phyloP scores from a whole-genome alignment of 2,888 invertebrate genomes.

The Tromatobia lineatoria region DNA sequence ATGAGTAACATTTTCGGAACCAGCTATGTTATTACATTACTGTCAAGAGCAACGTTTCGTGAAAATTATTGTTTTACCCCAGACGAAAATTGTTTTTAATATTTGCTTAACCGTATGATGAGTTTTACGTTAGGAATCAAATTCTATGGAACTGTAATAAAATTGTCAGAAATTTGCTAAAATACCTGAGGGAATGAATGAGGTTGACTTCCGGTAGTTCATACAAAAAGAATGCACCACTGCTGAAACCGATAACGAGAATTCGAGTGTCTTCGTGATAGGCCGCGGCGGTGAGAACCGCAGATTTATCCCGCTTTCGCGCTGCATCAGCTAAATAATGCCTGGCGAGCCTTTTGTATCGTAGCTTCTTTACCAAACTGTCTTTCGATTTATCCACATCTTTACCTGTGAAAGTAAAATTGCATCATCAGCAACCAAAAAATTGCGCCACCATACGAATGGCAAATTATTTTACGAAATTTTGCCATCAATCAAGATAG shows the following conservation, averaged over 20 bases:
- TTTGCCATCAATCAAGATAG: too few species aligned
- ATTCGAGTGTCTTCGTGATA: slow-evolving; percentile 94
- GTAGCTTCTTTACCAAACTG: slow-evolving; percentile 83
- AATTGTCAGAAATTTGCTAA: neutral
- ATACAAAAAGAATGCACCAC: slow-evolving; percentile 96
- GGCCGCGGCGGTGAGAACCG: slow-evolving; percentile 92
- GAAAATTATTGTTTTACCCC: neutral
- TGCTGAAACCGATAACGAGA: slow-evolving; percentile 95
- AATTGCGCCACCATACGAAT: neutral
- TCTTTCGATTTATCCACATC: slow-evolving; percentile 46
- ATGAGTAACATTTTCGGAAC: neutral
- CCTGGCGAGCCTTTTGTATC: slow-evolving; percentile 90
- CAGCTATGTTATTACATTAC: neutral
- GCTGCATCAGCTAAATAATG: slow-evolving; percentile 92
- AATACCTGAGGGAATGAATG: slow-evolving; percentile 92
- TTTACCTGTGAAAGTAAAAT: slow-evolving; percentile 70
- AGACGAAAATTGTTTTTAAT: too few species aligned
- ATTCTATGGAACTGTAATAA: neutral
- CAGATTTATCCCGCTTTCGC: slow-evolving; percentile 88
- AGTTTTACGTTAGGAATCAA: neutral
- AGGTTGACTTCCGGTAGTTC: slow-evolving; percentile 97
- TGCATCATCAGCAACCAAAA: neutral
- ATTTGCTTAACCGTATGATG: neutral
- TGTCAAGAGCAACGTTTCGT: too few species aligned
- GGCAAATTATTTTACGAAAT: too few species aligned